A percentile compares a stretch with the other conserved stretches of the same genome.
Conservation (phyloP, 2,888 invertebrate species). For the Tenthredo amoena region DNA sequence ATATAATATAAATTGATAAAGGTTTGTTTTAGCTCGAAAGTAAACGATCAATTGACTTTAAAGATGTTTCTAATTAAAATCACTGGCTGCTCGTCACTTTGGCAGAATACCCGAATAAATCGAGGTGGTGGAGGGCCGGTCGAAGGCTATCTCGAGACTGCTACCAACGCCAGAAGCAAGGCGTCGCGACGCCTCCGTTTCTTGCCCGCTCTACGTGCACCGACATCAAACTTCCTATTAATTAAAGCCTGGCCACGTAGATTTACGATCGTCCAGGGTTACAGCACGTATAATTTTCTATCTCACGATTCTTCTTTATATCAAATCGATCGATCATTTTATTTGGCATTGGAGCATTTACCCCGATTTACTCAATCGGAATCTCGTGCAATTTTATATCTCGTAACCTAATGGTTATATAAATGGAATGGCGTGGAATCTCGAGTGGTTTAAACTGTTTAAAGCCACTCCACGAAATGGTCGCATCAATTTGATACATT, state of each 20-base stretch:
- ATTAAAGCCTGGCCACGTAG: slow-evolving; percentile 47
- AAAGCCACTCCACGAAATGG: slow-evolving; percentile 7
- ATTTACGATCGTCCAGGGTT: slow-evolving; percentile 12
- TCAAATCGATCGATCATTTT: slow-evolving; percentile 3
- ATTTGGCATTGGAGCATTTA: neutral
- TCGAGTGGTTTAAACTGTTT: slow-evolving; percentile 24
- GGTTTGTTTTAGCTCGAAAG: neutral
- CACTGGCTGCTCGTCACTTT: slow-evolving; percentile 68
- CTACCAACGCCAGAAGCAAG: slow-evolving; percentile 75
- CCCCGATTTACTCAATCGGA: neutral
- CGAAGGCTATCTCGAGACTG: slow-evolving; percentile 78
- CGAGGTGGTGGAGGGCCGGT: slow-evolving; percentile 75
- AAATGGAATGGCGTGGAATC: slow-evolving; percentile 42
- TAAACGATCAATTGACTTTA: slow-evolving; percentile 25
- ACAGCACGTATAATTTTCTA: neutral
- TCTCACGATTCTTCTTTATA: neutral
- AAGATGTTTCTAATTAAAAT: slow-evolving; percentile 49
- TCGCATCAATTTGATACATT: slow-evolving; percentile 32
- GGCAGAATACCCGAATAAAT: slow-evolving; percentile 75
- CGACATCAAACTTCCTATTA: slow-evolving; percentile 55
- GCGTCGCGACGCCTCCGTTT: slow-evolving; percentile 72
- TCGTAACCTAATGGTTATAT: slow-evolving; percentile 24
- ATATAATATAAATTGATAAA: slow-evolving; percentile 16
- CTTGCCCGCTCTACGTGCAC: slow-evolving; percentile 53
- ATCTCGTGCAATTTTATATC: slow-evolving; percentile 25